Evolutionary conservation across 64 coral and sea anemone species (phyloP).

Genomic region (Pocillopora verrucosa): DNA sequence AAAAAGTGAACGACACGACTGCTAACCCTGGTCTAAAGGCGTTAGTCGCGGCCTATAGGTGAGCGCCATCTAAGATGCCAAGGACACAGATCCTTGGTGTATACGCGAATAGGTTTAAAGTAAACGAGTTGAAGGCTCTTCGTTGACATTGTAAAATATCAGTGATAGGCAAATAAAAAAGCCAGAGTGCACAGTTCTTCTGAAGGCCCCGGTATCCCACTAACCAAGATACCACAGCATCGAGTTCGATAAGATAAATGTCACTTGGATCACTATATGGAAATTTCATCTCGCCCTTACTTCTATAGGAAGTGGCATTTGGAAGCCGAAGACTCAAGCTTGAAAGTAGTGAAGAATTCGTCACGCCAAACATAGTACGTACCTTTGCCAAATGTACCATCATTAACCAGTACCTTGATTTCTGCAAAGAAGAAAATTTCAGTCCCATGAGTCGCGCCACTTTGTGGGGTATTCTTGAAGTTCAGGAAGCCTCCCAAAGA

Average conservation of each 20-base stretch:
- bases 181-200: constrained; percentile 5
- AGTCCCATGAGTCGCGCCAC: no score
- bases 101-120: background rate
- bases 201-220: no score
- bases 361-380: no score
- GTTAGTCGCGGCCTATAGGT: constrained; percentile 51
- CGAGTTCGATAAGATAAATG: constrained; percentile 31
- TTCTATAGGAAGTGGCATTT: constrained; percentile 60
- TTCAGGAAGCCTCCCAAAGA: no score
- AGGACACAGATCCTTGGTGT: constrained; percentile 3
- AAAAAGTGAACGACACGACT: background rate
- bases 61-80: constrained; percentile 18
- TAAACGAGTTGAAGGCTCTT: no score
- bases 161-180: constrained; percentile 17
- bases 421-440: no score
- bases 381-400: no score
- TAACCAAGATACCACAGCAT: constrained; percentile 11
- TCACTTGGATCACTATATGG: constrained; percentile 58
- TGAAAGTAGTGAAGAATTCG: background rate
- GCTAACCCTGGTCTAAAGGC: constrained; percentile 33
- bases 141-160: no score
- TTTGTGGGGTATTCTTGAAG: no score
- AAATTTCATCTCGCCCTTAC: constrained; percentile 49
- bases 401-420: no score
- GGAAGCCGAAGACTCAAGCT: constrained; percentile 50